Evolutionary conservation across 2,888 invertebrate species (phyloP).

Genomic region (Exocentrus adspersus): DNA sequence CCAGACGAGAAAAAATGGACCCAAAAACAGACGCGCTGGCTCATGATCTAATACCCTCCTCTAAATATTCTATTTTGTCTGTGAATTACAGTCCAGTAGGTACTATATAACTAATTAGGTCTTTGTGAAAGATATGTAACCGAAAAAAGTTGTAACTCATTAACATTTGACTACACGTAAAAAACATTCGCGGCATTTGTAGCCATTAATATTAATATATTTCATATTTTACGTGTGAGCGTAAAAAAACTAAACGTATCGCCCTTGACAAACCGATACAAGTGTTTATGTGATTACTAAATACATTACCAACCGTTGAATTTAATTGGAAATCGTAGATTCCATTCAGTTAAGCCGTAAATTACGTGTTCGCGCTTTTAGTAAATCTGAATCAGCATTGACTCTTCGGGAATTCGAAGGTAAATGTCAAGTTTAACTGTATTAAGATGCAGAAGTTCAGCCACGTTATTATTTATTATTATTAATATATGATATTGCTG

Average conservation of each 20-base stretch:
- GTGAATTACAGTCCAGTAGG: too few relatives aligned
- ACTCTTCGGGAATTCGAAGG: constrained; percentile 18
- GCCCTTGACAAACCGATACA: not conserved
- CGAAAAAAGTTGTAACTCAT: too few relatives aligned
- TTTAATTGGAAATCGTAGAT: not conserved
- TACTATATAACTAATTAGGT: too few relatives aligned
- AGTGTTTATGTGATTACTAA: not conserved
- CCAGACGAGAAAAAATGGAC: too few relatives aligned
- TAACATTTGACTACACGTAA: too few relatives aligned
- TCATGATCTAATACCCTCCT: too few relatives aligned
- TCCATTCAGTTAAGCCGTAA: not conserved
- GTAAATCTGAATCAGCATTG: constrained; percentile 7
- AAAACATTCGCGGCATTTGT: too few relatives aligned
- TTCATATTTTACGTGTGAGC: too few relatives aligned
- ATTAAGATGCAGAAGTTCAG: constrained; percentile 2
- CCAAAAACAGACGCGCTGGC: too few relatives aligned
- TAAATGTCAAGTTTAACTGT: constrained; percentile 23
- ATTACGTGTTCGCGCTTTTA: not conserved
- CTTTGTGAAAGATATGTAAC: too few relatives aligned
- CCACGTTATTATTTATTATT: not conserved
- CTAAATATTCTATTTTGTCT: too few relatives aligned
- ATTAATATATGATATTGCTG: not conserved
- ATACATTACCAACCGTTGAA: not conserved
- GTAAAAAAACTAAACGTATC: not conserved
- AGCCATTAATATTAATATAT: too few relatives aligned